phyloP scores from a whole-genome alignment of 2,113 vertebrate genomes.

The Aptenodytes forsteri region DNA sequence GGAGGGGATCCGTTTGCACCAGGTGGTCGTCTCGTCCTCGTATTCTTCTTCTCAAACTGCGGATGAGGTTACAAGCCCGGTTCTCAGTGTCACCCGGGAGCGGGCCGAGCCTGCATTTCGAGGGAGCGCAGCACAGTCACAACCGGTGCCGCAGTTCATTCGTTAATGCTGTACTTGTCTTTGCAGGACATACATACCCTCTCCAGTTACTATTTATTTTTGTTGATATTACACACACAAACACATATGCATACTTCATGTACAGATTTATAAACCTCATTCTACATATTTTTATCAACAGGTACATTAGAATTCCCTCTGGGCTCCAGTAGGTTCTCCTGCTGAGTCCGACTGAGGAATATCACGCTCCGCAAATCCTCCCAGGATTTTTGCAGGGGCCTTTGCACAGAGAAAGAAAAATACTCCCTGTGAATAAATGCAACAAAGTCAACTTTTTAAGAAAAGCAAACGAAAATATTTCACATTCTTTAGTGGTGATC shows the following conservation, averaged over 20 bases:
- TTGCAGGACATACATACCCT: neutral
- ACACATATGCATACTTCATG: neutral
- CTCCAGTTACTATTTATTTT: neutral
- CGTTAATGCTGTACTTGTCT: too few relatives aligned
- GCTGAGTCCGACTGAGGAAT: neutral
- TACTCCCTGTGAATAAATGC: neutral
- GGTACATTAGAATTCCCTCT: neutral
- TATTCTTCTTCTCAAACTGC: neutral
- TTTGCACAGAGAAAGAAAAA: neutral
- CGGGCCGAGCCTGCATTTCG: neutral
- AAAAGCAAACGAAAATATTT: neutral
- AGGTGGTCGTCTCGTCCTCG: neutral
- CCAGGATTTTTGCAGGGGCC: neutral
- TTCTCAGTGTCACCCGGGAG: accelerated
- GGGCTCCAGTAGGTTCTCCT: neutral
- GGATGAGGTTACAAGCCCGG: too few relatives aligned
- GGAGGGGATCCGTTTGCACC: neutral
- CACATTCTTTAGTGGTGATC: neutral
- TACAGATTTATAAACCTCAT: neutral
- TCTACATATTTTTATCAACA: neutral
- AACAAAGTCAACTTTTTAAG: neutral
- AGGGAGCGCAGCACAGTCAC: neutral
- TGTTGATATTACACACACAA: neutral
- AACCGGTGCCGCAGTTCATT: neutral
- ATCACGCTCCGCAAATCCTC: neutral